Evolutionary conservation across 2,113 vertebrate species (phyloP).

Genomic region (Rhinogobius similis): DNA sequence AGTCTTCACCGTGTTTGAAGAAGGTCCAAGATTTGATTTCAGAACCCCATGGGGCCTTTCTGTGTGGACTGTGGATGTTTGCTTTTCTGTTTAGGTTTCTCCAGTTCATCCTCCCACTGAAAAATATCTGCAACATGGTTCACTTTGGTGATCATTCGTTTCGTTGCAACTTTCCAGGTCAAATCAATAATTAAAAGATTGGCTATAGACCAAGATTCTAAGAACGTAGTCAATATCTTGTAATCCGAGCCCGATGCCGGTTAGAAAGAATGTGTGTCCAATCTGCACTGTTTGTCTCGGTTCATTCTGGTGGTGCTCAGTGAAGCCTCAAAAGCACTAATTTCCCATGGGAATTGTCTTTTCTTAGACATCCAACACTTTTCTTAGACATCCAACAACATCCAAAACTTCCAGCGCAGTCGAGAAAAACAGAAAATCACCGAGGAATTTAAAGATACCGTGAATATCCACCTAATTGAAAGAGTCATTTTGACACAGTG

Average conservation of each 20-base stretch:
- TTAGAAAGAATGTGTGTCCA: constrained; percentile 11
- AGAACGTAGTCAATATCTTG: background rate
- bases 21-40: too few relatives aligned
- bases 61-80: too few relatives aligned
- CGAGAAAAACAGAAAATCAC: constrained; percentile 15
- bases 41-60: too few relatives aligned
- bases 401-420: constrained; percentile 29
- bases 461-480: constrained; percentile 65
- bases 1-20: too few relatives aligned
- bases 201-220: background rate
- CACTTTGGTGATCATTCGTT: too few relatives aligned
- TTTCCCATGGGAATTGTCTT: constrained; percentile 63
- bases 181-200: too few relatives aligned
- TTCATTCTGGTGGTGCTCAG: constrained; percentile 49
- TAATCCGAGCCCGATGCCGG: background rate
- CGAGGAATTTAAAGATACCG: background rate
- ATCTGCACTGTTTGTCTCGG: constrained; percentile 25
- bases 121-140: too few relatives aligned
- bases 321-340: constrained; percentile 60
- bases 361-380: constrained; percentile 47
- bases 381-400: constrained; percentile 41
- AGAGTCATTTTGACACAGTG: constrained; percentile 22
- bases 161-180: too few relatives aligned
- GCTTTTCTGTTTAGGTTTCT: too few relatives aligned
- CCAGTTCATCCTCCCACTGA: too few relatives aligned